Base-by-base conservation (phyloP, 2,113 vertebrate species). In the Dromaius novaehollandiae region DNA sequence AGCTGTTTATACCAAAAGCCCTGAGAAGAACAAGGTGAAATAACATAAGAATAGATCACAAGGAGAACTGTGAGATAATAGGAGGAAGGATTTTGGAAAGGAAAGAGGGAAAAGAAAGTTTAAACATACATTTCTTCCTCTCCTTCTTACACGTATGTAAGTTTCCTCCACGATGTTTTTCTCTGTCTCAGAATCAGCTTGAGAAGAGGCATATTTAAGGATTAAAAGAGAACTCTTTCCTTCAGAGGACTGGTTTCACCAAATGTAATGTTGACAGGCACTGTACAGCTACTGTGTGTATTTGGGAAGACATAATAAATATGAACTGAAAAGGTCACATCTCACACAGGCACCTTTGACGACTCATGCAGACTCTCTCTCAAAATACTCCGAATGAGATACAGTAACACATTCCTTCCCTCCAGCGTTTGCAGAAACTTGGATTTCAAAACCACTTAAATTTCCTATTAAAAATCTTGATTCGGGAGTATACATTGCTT, bases 251-350 rank as follows among this genome's bases (percentile, higher is more conserved):
- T 60, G 61, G 64, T 68, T 95, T 81, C 80, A 91, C 70, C 92
- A 93, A 88, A 89, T 86, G 94, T 93, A 95, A 92, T 58, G 91
- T 83, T 97, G 97, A 97, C 97, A 97, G 97, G 94, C 89, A 71
- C 85, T 81, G 89, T 84, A 95, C 93, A 90, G 85, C 75, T 80
- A 95, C 42, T 2, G 75, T 88, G 88, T 94, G 91, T 93, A 89
- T 95, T 96, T 96, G 89, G 88, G 91, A 97, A 97, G 94, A 96
- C 96, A 96, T 93, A 96, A 96, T 97, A 97, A 93, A 96, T 95
- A 92, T 4, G 36, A 90, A 87, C 96, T 93, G 97, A 97, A 97
- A 98, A 98, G 98, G 98, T 97, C 97, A 95, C 94, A 81, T 94
- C 96, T 96, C 95, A 71, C 95, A 79, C 64, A 93, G 86, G 91